Base-by-base conservation (phyloP, 2,797 vertebrate genomes). In the Chrosomus eos region DNA sequence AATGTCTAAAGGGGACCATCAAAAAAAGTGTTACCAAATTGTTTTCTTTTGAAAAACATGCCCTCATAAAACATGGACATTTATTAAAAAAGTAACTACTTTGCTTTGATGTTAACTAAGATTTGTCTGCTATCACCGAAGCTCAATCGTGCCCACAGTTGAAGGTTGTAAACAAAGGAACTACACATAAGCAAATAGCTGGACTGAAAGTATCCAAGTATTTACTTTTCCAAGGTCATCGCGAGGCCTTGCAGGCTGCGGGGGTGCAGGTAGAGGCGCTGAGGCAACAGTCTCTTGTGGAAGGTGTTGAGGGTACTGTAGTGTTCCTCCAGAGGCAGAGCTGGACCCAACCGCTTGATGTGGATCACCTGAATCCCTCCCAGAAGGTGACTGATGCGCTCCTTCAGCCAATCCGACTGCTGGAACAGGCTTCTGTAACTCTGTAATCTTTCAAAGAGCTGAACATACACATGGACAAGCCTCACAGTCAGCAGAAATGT, bases 401-500 rank as follows among this genome's bases (percentile, higher is more conserved):
- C 97, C 91, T 97, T 97, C 84, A 99, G 90, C 90, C 94, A 92
- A 72, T 95, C 90, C 0, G 96, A 93, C 89, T 95, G 96, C 91
- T 95, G 96, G 68, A 95, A 95, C 88, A 99, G 96, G 79, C 94
- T 92, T 13, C 90, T 93, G 53, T 97, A 98, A 89, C 94, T 94
- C 28, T 96, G 96, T 87, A 99, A 89, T 83, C 95, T 95, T 93
- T 97, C 94, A 88, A 99, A 96, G 82, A 99, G 92, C 98, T 99
- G 88, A 40, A 71, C 76, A 48, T 53, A 87, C 18, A 68, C 75
- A 82, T 21, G 68, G 21, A 43, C 28, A 16, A 16, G 21, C 48
- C 53, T 31, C 51, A 51, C 21, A 51, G 28, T 66, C 5, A 28
- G 13, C 51, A 68, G 9, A 76, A 2, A 23, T 2, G 66, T 64